Percentiles rank a stretch among this genome's conserved stretches.
These are phyloP conservation scores for Hapalemur alaotrensis DNA, from an alignment of 2,797 vertebrate species.

Conservation along the genomic window DNA sequence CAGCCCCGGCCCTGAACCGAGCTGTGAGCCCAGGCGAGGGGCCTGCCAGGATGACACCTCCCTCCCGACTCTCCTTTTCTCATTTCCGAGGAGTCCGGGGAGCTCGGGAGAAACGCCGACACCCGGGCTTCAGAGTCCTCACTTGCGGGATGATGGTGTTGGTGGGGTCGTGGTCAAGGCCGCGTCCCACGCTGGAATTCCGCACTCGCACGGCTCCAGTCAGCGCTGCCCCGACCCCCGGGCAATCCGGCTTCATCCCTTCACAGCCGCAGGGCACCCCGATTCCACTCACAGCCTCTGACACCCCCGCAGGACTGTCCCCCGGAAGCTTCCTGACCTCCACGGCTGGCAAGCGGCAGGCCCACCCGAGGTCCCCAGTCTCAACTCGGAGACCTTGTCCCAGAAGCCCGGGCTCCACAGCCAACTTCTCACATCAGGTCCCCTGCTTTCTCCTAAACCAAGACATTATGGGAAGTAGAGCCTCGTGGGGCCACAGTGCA, in stretches of 20 bases:
- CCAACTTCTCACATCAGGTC: not conserved
- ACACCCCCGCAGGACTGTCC: no score
- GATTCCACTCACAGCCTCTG: not conserved
- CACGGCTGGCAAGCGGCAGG: not conserved
- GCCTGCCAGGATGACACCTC: fast-evolving
- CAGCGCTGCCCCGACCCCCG: not conserved
- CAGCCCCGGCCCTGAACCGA: fast-evolving
- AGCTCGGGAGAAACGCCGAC: no score
- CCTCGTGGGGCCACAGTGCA: no score
- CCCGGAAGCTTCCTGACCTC: not conserved
- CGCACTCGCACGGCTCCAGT: not conserved
- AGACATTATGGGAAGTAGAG: not conserved
- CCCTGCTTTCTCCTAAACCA: not conserved
- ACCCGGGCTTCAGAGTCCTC: not conserved
- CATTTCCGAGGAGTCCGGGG: not conserved
- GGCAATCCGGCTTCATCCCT: not conserved
- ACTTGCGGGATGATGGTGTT: not conserved
- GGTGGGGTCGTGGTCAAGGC: not conserved
- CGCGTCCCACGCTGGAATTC: not conserved
- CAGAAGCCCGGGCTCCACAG: not conserved
- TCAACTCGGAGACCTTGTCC: no score
- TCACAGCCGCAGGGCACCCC: not conserved
- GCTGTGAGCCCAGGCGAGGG: fast-evolving
- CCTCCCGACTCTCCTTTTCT: not conserved
- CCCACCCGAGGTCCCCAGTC: no score